These are phyloP conservation scores for Zeuzera pyrina DNA, from an alignment of 2,888 invertebrate species.

Conservation along the genomic window DNA sequence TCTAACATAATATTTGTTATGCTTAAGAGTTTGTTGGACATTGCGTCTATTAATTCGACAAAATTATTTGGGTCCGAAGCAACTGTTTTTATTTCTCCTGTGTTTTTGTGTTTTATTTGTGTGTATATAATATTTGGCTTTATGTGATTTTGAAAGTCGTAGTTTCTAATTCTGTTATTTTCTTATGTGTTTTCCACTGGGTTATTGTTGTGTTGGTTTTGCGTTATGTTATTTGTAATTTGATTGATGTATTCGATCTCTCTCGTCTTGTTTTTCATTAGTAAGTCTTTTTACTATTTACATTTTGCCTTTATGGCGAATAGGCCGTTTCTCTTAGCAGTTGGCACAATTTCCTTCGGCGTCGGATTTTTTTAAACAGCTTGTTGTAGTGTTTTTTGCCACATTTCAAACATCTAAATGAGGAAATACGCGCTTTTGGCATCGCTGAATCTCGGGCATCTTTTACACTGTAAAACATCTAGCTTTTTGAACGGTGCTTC, in stretches of 20 bases:
- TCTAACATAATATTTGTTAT: constrained; percentile 6
- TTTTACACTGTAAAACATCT: no score
- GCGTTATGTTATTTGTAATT: no score
- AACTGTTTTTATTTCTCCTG: not conserved
- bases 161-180: no score
- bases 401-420: not conserved
- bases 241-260: no score
- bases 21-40: constrained; percentile 4
- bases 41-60: not conserved
- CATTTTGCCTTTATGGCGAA: not conserved
- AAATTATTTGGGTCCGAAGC: not conserved
- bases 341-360: not conserved
- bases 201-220: no score
- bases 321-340: not conserved
- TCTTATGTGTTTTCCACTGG: no score
- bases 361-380: not conserved
- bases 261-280: no score
- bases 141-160: not conserved
- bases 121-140: not conserved
- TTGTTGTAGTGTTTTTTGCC: not conserved
- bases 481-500: no score
- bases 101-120: not conserved
- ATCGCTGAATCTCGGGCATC: no score
- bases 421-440: no score
- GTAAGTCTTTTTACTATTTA: not conserved